A percentile compares a stretch with the other conserved stretches of the same genome.
These are phyloP conservation scores for Pardalotus punctatus DNA, from an alignment of 2,113 vertebrate genomes.

Conservation along the genomic window DNA sequence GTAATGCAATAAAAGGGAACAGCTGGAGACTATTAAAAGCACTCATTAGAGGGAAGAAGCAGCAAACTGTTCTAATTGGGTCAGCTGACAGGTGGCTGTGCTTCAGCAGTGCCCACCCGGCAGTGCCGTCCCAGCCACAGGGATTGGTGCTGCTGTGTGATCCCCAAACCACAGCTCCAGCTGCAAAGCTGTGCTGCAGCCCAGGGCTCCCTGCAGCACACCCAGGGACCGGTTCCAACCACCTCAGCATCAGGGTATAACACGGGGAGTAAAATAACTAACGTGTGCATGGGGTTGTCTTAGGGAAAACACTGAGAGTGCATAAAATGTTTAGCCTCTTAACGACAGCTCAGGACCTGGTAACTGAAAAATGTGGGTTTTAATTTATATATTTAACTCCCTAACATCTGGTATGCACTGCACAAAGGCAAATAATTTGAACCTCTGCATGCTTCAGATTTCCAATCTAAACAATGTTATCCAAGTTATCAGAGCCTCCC, in stretches of 20 bases:
- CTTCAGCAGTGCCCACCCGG: background rate
- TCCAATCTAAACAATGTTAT: background rate
- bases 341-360: background rate
- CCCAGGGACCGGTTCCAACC: background rate
- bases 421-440: background rate
- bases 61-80: constrained; percentile 27
- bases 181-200: background rate
- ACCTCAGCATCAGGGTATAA: fast-evolving
- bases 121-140: background rate
- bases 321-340: background rate
- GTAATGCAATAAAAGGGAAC: constrained; percentile 24
- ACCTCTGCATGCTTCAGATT: background rate
- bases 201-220: fast-evolving
- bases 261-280: background rate
- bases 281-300: fast-evolving
- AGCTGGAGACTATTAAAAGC: constrained; percentile 52
- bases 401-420: background rate
- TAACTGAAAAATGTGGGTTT: background rate
- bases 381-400: background rate
- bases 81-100: constrained; percentile 66
- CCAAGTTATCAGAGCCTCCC: background rate
- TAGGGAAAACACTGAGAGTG: background rate
- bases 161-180: background rate
- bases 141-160: background rate
- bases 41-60: constrained; percentile 36